These are phyloP conservation scores for Priocnemis perturbator DNA, from an alignment of 2,888 invertebrate species.

Conservation along the genomic window DNA sequence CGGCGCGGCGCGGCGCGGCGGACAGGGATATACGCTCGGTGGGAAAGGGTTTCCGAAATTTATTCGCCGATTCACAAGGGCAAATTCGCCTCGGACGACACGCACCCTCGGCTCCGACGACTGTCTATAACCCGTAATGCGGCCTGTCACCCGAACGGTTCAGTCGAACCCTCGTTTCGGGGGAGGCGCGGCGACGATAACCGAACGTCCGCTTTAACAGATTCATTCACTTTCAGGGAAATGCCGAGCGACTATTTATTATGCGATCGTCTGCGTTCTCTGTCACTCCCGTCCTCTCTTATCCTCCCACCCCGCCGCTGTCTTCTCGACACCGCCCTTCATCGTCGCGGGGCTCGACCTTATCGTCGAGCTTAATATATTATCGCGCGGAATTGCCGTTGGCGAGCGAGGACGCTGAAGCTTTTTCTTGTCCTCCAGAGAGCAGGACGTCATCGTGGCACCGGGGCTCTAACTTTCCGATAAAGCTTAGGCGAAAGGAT, in stretches of 20 bases:
- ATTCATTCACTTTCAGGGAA: slow-evolving; percentile 8
- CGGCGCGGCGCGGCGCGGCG: too few relatives aligned
- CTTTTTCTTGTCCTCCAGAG: slow-evolving; percentile 18
- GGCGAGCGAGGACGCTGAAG: neutral
- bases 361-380: slow-evolving; percentile 28
- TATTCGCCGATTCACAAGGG: too few relatives aligned
- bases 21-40: too few relatives aligned
- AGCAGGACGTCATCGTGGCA: slow-evolving; percentile 11
- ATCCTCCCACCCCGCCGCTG: neutral
- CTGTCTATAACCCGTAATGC: too few relatives aligned
- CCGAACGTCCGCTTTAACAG: slow-evolving; percentile 27
- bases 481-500: slow-evolving; percentile 23
- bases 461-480: slow-evolving; percentile 31
- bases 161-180: too few relatives aligned
- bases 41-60: too few relatives aligned
- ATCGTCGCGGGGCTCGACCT: neutral
- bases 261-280: slow-evolving; percentile 8
- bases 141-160: too few relatives aligned
- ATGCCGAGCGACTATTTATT: slow-evolving; percentile 23
- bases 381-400: slow-evolving; percentile 17
- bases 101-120: too few relatives aligned
- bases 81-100: too few relatives aligned
- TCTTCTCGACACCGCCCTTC: too few relatives aligned
- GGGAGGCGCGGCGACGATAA: slow-evolving; percentile 9
- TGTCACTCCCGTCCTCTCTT: neutral